Base-by-base conservation (phyloP, 2,113 vertebrate genomes). In the Pseudorectes ferrugineus region DNA sequence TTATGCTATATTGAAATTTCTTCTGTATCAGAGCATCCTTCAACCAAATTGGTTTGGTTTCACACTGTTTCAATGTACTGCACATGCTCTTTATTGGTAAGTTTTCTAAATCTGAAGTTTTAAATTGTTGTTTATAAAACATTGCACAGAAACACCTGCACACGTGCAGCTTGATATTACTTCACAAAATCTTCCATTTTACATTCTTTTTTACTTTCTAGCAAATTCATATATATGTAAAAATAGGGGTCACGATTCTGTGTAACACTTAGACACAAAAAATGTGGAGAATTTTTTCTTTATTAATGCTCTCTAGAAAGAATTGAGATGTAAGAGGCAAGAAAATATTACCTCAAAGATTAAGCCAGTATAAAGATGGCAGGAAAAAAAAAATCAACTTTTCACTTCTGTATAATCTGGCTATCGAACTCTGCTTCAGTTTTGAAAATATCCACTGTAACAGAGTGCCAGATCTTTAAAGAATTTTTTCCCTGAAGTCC, bases 401-500 rank as follows among this genome's bases (percentile, higher is more conserved):
- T 72, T 81, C 20, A 40, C 18, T 70, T 84, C 29, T 55, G 2
- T 54, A n/a, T 57, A 61, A 66, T 36, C 42, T 58, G 20, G 2
- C 9, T 36, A 4, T 40, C 1, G 0, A 65, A 40, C 19, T 77
- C 23, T n/a, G n/a, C 11, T 40, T 71, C 23, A 33, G 9, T 85
- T 92, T 79, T 45, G 23, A 67, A 90, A 88, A 62, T 6, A 67
- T n/a, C 15, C 4, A 21, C 6, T 12, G 16, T 19, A 57, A n/a
- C 0, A 1, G 14, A 58, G 67, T 66, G 8, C 2, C 17, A 75
- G 31, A 35, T 40, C 5, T 54, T 57, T 42, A 45, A 81, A 71
- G 4, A 82, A 5, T 12, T 38, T 66, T 59, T 68, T 14, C 0
- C 9, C 11, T 20, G 0, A 65, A 49, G 7, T 54, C 7, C 2